A percentile compares a stretch with the other conserved stretches of the same genome.
phyloP scores from a whole-genome alignment of 2,113 vertebrate species.

The Pongo abelii region DNA sequence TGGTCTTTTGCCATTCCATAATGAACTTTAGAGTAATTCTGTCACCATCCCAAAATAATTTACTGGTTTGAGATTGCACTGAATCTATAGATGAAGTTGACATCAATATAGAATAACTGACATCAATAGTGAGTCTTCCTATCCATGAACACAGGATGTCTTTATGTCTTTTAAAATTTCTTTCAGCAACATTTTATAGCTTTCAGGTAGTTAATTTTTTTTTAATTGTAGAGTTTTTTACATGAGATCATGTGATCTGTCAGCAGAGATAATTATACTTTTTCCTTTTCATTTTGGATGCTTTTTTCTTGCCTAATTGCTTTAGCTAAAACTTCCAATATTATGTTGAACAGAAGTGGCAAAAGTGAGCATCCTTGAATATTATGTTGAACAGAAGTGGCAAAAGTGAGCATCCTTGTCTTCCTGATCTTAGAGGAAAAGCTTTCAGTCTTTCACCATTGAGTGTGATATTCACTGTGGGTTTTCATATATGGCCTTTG shows the following conservation, averaged over 20 bases:
- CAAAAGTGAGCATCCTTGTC: neutral
- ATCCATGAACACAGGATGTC: neutral
- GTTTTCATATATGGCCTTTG: neutral
- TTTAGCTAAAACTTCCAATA: neutral
- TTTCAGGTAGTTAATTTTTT: neutral
- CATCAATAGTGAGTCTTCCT: neutral
- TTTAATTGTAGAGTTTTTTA: neutral
- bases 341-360: neutral
- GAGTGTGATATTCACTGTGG: neutral
- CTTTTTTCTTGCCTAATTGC: neutral
- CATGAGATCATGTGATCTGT: neutral
- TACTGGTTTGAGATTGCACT: neutral
- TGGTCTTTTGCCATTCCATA: neutral
- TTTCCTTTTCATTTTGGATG: neutral
- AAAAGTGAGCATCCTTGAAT: no score
- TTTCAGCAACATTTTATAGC: neutral
- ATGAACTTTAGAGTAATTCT: neutral
- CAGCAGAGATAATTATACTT: neutral
- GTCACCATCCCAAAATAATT: neutral
- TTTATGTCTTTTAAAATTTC: neutral
- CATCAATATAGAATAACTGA: neutral
- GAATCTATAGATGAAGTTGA: neutral
- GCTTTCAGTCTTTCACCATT: neutral
- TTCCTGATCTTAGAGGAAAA: neutral
- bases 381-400: neutral